These are phyloP conservation scores for Aldabrachelys gigantea DNA, from an alignment of 2,113 vertebrate species.

Conservation along the genomic window DNA sequence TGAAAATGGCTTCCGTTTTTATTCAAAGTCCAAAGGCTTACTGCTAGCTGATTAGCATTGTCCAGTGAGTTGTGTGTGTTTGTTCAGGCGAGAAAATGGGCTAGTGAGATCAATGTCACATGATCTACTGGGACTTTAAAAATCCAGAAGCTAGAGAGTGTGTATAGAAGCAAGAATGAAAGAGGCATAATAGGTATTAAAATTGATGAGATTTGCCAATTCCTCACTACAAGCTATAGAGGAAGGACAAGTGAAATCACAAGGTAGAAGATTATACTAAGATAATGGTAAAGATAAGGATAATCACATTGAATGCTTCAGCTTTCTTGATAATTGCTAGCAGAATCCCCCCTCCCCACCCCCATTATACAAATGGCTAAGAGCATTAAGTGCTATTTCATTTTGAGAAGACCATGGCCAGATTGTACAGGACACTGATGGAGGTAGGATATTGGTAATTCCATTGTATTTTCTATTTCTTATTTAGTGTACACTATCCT, in stretches of 20 bases:
- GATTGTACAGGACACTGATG: not conserved
- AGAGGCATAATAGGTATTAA: not conserved
- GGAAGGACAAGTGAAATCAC: not conserved
- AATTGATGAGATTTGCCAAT: not conserved
- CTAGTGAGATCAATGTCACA: not conserved
- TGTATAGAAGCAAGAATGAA: not conserved
- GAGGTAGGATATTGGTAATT: not conserved
- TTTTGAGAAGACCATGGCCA: not conserved
- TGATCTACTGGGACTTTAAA: not conserved
- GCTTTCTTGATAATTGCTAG: not conserved
- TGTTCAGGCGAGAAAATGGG: not conserved
- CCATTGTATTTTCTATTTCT: not conserved
- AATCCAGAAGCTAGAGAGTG: not conserved
- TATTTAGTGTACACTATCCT: not conserved
- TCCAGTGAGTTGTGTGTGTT: not conserved
- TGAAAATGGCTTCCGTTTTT: not conserved
- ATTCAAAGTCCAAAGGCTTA: not conserved
- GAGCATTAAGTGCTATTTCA: not conserved
- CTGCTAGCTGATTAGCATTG: not conserved
- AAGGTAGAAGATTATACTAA: not conserved
- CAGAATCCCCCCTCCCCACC: not conserved
- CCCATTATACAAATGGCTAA: not conserved
- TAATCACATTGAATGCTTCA: not conserved
- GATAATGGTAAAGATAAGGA: not conserved
- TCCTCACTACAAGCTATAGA: not conserved